Conservation (phyloP, 1,140 invertebrate species). For the Sarcophaga peregrina region DNA sequence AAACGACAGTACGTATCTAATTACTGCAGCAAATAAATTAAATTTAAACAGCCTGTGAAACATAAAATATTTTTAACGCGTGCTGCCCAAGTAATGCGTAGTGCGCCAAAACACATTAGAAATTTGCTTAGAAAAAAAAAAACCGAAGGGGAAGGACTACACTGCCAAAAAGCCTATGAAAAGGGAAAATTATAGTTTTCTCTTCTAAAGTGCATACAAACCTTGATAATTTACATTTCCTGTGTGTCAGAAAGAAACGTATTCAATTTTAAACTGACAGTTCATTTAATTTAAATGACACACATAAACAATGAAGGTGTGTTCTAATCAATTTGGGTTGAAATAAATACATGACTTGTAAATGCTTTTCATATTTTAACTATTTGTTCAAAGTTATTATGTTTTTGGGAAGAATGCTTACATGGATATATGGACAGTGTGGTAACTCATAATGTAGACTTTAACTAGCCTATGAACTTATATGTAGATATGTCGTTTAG, state of each 20-base stretch:
- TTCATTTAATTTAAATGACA: background rate
- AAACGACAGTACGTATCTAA: constrained; percentile 1
- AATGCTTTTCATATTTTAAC: background rate
- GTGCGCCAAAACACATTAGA: background rate
- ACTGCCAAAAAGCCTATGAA: background rate
- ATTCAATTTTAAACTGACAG: background rate
- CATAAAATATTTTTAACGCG: background rate
- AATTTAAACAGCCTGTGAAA: background rate
- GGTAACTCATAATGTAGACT: background rate
- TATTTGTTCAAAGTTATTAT: background rate
- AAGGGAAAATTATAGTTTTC: background rate
- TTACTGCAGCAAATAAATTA: constrained; percentile 12
- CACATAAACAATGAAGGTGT: constrained; percentile 2
- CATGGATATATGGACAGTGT: background rate
- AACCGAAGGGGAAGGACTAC: background rate
- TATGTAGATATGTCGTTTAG: too few species aligned
- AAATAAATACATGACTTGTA: background rate
- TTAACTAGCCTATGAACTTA: background rate
- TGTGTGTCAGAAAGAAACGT: background rate
- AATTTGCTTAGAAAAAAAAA: too few species aligned
- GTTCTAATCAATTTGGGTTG: background rate
- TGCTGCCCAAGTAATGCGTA: background rate
- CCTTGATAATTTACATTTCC: background rate
- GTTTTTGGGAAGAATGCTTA: background rate
- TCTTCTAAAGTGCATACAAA: background rate